Percentiles rank a stretch among this genome's conserved stretches.
Evolutionary conservation across 2,888 invertebrate species (phyloP).

Genomic region (Eristalis arbustorum): DNA sequence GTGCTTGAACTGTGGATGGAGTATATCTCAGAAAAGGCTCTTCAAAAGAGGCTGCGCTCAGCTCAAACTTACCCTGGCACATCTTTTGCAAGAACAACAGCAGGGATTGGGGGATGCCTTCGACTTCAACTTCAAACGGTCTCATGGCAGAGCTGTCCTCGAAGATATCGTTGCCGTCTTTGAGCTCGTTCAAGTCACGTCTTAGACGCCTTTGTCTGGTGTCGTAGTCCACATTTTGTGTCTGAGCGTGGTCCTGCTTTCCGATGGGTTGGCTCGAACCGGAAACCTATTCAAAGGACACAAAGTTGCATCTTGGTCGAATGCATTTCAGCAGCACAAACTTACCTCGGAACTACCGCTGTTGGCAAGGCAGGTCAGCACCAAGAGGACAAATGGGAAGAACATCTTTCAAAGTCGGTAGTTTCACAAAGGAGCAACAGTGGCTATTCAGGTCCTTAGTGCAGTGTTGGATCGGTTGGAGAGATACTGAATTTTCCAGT

Average conservation of each 20-base stretch:
- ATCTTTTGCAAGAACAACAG: slow-evolving; percentile 59
- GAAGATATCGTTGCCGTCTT: slow-evolving; percentile 52
- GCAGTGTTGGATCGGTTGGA: slow-evolving; percentile 26
- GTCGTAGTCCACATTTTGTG: slow-evolving; percentile 36
- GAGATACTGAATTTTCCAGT: slow-evolving; percentile 49
- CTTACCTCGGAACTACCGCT: slow-evolving; percentile 52
- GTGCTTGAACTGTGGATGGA: slow-evolving; percentile 75
- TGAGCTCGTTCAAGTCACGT: slow-evolving; percentile 50
- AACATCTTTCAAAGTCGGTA: slow-evolving; percentile 49
- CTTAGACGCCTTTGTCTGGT: slow-evolving; percentile 48
- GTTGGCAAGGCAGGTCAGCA: slow-evolving; percentile 56
- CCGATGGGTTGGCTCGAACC: slow-evolving; percentile 26
- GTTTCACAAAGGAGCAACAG: not conserved
- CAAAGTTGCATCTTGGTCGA: not conserved
- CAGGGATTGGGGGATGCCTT: slow-evolving; percentile 41
- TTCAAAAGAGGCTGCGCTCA: not conserved
- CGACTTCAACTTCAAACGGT: slow-evolving; percentile 54
- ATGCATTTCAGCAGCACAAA: not conserved
- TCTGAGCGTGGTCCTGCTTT: slow-evolving; percentile 32
- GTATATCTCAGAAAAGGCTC: not conserved
- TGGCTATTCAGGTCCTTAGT: slow-evolving; percentile 18
- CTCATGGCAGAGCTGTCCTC: slow-evolving; percentile 55
- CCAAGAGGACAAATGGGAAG: slow-evolving; percentile 57
- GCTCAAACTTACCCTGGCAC: slow-evolving; percentile 53
- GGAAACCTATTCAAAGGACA: slow-evolving; percentile 31